These are phyloP conservation scores for Habropoda laboriosa DNA, from an alignment of 1,140 invertebrate genomes.

Conservation along the genomic window DNA sequence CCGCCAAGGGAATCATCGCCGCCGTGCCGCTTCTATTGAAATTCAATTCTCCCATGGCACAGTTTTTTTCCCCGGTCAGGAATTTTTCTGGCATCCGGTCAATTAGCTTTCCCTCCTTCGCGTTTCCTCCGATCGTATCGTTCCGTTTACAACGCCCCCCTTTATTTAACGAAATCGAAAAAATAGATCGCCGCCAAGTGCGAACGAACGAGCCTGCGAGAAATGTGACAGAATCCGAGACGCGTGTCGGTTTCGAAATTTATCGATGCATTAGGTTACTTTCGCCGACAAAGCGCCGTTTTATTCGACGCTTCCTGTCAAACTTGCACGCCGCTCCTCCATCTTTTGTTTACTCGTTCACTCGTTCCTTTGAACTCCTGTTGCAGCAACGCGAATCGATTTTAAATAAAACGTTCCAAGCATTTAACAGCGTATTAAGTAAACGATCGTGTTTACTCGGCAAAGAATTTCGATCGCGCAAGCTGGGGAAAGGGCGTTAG, in stretches of 20 bases:
- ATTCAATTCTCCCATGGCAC: conserved; percentile 14
- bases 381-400: not conserved
- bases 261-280: conserved; percentile 63
- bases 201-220: conserved; percentile 27
- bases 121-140: conserved; percentile 30
- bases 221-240: conserved; percentile 45
- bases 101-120: conserved; percentile 28
- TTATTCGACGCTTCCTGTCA: not conserved
- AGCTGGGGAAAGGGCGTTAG: not conserved
- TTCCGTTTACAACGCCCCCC: not conserved
- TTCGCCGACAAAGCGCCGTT: not conserved
- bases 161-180: not conserved
- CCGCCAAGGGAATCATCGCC: not conserved
- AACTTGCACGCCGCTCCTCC: not conserved
- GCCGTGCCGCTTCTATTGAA: not conserved
- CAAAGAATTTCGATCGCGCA: not conserved
- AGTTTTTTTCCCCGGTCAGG: conserved; percentile 6
- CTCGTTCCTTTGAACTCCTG: not conserved
- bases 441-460: not conserved
- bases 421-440: too few relatives aligned
- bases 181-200: conserved; percentile 13
- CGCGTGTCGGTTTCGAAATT: conserved; percentile 46
- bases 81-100: conserved; percentile 30
- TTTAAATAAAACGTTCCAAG: not conserved
- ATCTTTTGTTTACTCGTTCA: conserved; percentile 5